These are phyloP conservation scores for Chamaetylas fuelleborni DNA, from an alignment of 2,113 vertebrate species.

Conservation along the genomic window DNA sequence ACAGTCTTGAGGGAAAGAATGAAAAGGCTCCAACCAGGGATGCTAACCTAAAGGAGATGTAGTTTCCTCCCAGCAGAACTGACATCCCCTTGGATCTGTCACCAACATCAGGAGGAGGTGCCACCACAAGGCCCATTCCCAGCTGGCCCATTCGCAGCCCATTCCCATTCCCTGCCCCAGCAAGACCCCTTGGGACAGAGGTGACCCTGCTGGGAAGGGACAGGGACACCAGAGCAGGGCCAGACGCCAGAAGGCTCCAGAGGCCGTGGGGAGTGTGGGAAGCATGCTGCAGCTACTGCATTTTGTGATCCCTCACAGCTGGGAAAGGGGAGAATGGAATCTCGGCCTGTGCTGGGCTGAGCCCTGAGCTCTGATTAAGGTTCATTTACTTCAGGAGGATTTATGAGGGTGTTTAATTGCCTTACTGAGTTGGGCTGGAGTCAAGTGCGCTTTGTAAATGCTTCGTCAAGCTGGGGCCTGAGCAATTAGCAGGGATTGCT, in stretches of 20 bases:
- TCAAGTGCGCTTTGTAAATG: background rate
- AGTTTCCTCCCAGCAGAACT: background rate
- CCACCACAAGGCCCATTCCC: background rate
- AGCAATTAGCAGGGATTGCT: background rate
- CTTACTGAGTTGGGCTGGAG: background rate
- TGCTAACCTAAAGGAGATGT: background rate
- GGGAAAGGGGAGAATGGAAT: background rate
- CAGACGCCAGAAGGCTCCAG: fast-evolving
- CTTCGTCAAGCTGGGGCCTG: background rate
- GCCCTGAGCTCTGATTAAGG: background rate
- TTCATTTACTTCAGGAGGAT: constrained; percentile 44
- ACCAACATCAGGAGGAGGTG: fast-evolving
- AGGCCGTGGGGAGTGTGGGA: background rate
- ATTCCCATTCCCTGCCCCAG: background rate
- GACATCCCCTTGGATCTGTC: no score
- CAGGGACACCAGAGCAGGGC: background rate
- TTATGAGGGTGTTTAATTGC: constrained; percentile 44
- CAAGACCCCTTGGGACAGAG: background rate
- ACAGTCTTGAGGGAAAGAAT: background rate
- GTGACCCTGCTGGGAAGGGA: background rate
- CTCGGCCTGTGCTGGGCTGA: background rate
- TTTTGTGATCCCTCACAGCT: background rate
- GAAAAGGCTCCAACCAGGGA: background rate
- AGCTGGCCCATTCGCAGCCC: background rate
- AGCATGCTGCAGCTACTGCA: fast-evolving